Base-by-base conservation (phyloP, 2,888 invertebrate genomes). In the Acanthococcus lagerstroemiae region DNA sequence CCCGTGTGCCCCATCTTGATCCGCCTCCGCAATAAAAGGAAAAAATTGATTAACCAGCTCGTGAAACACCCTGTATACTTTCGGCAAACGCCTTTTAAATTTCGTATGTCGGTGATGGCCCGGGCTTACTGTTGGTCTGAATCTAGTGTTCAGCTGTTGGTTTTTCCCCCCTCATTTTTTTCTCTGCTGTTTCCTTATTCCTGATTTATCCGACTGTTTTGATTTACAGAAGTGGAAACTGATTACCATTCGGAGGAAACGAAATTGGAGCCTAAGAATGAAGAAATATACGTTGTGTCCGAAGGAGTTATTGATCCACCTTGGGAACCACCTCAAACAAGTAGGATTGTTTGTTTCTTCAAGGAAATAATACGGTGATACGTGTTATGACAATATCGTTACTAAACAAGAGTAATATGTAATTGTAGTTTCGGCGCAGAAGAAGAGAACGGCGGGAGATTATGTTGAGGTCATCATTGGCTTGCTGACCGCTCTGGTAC, bases 401-500 rank as follows among this genome's bases (percentile, higher is more conserved):
- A 37, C 37, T 37, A 15, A 9, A 9, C 46, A 45, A 15, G 46
- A 4, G 15, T 45, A 45, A 45, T 7, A 15, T 45, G 4, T 45
- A 4, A 45, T 15, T 37, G 37, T 37, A 61, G 61, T 61, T 61
- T 61, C 61, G 52, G 61, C 61, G 9, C 61, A 61, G 24, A 79
- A 79, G 67, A 80, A 82, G 70, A 79, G 80, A 66, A 81, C 82
- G 73, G 80, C 82, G 67, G 80, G 81, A 70, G 79, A 81, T 65
- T 81, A 82, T 74, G 80, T 83, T 58, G 83, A 83, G 73, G 79
- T 82, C 50, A 76, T 83, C 67, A 83, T 83, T 70, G 84, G 84
- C 56, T 82, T 84, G 24, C 75, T 85, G 69, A 84, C 84, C 25
- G 85, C 84, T 45, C 80, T 85, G 70, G 82, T 84, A 74, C 77